Evolutionary conservation across 2,888 invertebrate species (phyloP), one percentile per base, ranked within the genome.

Genomic region (Incurvaria masculella): DNA sequence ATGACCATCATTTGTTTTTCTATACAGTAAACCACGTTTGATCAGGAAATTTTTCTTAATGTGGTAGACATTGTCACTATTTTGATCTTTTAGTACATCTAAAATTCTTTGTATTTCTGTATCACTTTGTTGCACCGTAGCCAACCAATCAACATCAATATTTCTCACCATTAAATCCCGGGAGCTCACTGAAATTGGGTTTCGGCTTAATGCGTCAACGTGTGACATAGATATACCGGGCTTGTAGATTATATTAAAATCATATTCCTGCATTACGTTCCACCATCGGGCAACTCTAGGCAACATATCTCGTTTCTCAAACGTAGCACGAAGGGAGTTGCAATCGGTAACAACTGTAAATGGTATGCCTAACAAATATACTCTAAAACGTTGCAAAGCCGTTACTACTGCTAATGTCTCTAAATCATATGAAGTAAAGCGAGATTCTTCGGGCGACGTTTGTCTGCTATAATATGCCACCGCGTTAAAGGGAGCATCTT

Each of bases 401-500:
- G 40, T 39, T 20, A 45, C 46, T 26, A 46, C 46, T 10, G 46
- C 46, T 2, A 46, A 21, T 1, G 46, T 46, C 26, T 46, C 42
- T 14, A 46, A n/a, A 8, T 46, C 46, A 27, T 46, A 46, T 2
- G 41, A 21, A 1, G 46, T 23, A 5, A 23, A 6, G 10, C 10
- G 23, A 6, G 5, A 10, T 23, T 23, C 23, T 23, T 23, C 23
- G 23, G 23, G 23, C 6, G 23, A 6, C 10, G 23, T 23, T 23
- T 23, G 23, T 10, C 23, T 23, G 23, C 23, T 23, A 23, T 6
- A 23, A 23, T 23, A 23, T 6, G 23, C 23, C 10, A 23, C 23
- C 10, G 10, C 23, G 10, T 10, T 5, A 5, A 23, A 6, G 5
- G 5, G 5, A 23, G 6, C 23, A 6, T 23, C 23, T 23, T 5